Base-by-base conservation (phyloP, 2,888 invertebrate species). In the Trichogramma evanescens region DNA sequence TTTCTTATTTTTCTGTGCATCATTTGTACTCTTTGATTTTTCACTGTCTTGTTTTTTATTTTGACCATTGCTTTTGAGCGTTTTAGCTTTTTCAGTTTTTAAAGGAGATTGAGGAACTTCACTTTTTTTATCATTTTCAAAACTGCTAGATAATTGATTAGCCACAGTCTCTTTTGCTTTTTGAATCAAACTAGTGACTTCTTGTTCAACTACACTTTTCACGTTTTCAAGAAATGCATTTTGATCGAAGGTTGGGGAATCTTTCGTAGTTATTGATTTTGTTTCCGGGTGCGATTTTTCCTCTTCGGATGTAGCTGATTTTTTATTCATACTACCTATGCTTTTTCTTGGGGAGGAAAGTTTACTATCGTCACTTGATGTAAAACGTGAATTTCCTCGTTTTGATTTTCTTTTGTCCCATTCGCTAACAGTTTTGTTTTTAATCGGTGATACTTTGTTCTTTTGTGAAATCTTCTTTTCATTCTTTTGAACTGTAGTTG, bases 151-250 rank as follows among this genome's bases (percentile, higher is more conserved):
- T 6, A 13, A 10, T 26, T 13, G 5, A 4, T 50, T 13, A 9
- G 10, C 52, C 6, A 54, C 38, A 6, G 53, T 51, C 8, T 62
- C 62, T 42, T 50, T 59, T 6, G 64, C 56, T 8, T 59, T 58
- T 54, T 62, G 59, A n/a, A 56, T 61, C 4, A 63, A 44, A 6
- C 54, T 58, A 13, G 61, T 56, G 10, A 59, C 45, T 56, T 61
- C 61, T 54, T 58, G 60, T 40, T 56, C 62, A 9, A 59, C 64
- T 1, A 42, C 57, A n/a, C 49, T 61, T 54, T 41, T 62, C 26
- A 63, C 61, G n/a, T 64, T 55, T 49, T 63, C 9, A 7, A 54
- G 60, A 1, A 63, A 55, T 39, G 60, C 61, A 10, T 64, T 55
- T 10, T 56, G 6, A 43, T 62, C 61, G 43, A 61, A 46, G 1